These are phyloP conservation scores for Nipponacmea schrenckii DNA, from an alignment of 2,888 invertebrate genomes.

Conservation along the genomic window DNA sequence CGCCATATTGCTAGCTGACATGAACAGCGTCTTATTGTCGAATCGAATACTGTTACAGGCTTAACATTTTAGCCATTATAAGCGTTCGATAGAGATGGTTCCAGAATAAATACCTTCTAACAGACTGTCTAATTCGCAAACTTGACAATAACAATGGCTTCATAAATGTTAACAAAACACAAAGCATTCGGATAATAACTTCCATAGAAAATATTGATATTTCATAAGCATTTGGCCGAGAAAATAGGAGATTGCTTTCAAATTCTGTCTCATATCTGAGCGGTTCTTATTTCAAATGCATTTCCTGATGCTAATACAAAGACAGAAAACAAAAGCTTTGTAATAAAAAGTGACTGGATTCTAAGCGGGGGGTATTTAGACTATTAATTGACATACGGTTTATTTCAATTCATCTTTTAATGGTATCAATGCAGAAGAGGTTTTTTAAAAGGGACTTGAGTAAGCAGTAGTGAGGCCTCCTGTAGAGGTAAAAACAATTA, in stretches of 20 bases:
- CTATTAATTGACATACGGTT: slow-evolving; percentile 31
- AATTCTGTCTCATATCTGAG: slow-evolving; percentile 3
- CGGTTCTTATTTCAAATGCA: slow-evolving; percentile 27
- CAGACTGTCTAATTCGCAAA: no score
- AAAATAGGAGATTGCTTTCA: slow-evolving; percentile 3
- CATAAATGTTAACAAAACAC: slow-evolving; percentile 10
- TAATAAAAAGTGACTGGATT: slow-evolving; percentile 23
- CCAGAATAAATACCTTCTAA: no score
- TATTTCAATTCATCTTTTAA: slow-evolving; percentile 25
- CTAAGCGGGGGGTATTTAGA: slow-evolving; percentile 28
- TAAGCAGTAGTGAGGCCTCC: background rate
- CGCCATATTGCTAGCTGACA: slow-evolving; percentile 23
- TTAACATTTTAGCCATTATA: no score
- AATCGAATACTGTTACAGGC: background rate
- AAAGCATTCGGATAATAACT: slow-evolving; percentile 1
- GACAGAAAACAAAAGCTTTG: slow-evolving; percentile 26
- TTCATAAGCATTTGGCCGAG: background rate
- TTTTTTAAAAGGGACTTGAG: background rate
- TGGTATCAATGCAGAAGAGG: slow-evolving; percentile 1
- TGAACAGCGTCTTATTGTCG: slow-evolving; percentile 5
- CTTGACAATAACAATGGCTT: slow-evolving; percentile 3
- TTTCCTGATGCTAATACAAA: slow-evolving; percentile 20
- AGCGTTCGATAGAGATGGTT: no score
- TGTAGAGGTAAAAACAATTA: background rate
- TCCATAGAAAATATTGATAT: background rate